Evolutionary conservation across 2,888 invertebrate species (phyloP), one percentile per base, ranked within the genome.

Genomic region (Heliothis peltigera): DNA sequence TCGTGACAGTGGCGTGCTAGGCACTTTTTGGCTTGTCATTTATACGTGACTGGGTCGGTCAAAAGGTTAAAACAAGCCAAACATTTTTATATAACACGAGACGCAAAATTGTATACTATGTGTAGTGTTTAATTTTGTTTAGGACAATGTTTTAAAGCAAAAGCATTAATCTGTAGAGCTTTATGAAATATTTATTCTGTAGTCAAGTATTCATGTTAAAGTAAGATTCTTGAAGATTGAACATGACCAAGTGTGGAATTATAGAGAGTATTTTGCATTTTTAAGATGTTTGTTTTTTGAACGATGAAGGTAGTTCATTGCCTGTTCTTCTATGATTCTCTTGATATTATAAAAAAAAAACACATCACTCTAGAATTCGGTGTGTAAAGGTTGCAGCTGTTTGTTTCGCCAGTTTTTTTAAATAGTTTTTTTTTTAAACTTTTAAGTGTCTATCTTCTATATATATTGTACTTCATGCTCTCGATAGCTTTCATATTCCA

Each of bases 111-210:
- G 39, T 39, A 15, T n/a, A 39, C 39, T n/a, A n/a, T 39, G 39
- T 4, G 39, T n/a, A 5, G 6, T n/a, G 64, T 75, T 46, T 55
- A 49, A 15, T 54, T 53, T 17, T 42, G 54, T 63, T 55, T 57
- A 52, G 56, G 49, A 55, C 18, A 44, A 47, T 75, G 39, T 55
- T 58, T 67, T 74, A 22, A 39, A 44, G 22, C 17, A 18, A 51
- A 66, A 12, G 17, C 17, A 43, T 70, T 59, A 59, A 70, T 72
- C 39, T 49, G 42, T n/a, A 19, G 25, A 19, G 57, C 42, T 18
- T 65, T 53, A 32, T 49, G 22, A 53, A 57, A 19, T 35, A 25
- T 32, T n/a, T 70, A 64, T 64, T 55, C 12, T 19, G 28, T 51
- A 15, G 8, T 22, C 18, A n/a, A 18, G 17, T 28, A 22, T 53